Evolutionary conservation across 2,888 invertebrate species (phyloP).

Genomic region (Mylabris sibirica): DNA sequence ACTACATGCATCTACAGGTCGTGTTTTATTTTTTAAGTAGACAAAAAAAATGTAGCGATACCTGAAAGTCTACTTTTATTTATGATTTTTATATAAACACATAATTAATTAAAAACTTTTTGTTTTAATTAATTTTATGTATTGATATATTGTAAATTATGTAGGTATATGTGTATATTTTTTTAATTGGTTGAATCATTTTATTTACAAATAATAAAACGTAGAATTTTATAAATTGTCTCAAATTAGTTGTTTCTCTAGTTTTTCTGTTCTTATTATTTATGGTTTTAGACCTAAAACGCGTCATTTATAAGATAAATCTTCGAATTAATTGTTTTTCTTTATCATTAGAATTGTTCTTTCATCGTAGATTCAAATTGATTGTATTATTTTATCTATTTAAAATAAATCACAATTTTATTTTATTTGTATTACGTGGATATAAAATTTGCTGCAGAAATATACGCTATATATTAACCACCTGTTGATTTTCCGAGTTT

Average conservation of each 20-base stretch:
- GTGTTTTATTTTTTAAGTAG: neutral
- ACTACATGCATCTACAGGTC: constrained; percentile 7
- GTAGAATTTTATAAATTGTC: neutral
- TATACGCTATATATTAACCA: neutral
- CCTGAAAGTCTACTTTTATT: neutral
- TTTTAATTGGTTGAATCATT: neutral
- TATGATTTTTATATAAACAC: neutral
- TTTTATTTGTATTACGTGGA: neutral
- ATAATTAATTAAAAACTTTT: neutral
- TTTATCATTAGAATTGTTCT: neutral
- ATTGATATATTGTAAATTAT: too few species aligned
- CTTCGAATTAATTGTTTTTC: neutral
- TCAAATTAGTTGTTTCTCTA: neutral
- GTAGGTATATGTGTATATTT: neutral
- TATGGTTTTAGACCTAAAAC: neutral
- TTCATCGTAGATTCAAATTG: neutral
- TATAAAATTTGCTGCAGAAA: neutral
- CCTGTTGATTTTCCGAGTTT: constrained; percentile 3
- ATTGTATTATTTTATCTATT: neutral
- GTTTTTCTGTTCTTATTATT: neutral
- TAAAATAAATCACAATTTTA: neutral
- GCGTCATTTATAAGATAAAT: neutral
- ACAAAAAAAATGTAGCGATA: neutral
- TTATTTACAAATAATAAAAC: neutral
- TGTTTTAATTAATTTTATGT: neutral